Percentiles rank a stretch among this genome's conserved stretches.
Evolutionary conservation across 2,888 invertebrate genomes (phyloP).

Genomic region (Aphodius sticticus): DNA sequence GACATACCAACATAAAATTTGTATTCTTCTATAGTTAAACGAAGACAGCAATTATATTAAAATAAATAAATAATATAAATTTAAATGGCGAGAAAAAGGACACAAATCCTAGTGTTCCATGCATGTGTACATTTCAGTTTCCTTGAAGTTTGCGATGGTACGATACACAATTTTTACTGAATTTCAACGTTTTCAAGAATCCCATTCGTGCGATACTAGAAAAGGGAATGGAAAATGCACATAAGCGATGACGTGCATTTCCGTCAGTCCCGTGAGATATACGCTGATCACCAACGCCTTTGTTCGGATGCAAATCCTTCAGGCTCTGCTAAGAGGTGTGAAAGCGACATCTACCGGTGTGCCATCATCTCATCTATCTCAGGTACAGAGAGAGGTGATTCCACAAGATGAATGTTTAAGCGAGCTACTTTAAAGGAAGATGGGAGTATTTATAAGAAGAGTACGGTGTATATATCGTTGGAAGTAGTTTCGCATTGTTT

Average conservation of each 20-base stretch:
- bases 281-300: neutral
- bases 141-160: too few relatives aligned
- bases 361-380: neutral
- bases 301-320: conserved; percentile 4
- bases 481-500: neutral
- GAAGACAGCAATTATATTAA: too few relatives aligned
- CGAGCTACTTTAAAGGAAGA: neutral
- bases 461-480: neutral
- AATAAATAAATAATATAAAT: too few relatives aligned
- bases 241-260: conserved; percentile 4
- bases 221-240: conserved; percentile 4
- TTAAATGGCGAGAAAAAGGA: too few relatives aligned
- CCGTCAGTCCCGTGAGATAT: neutral
- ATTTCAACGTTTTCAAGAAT: neutral
- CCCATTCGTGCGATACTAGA: neutral
- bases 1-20: too few relatives aligned
- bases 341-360: neutral
- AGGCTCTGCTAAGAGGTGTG: neutral
- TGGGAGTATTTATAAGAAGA: neutral
- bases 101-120: too few relatives aligned
- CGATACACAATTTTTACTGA: neutral
- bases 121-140: too few relatives aligned
- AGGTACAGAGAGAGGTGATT: neutral
- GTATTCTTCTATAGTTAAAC: too few relatives aligned
- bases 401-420: neutral